phyloP scores from a whole-genome alignment of 35 echinoderm and acorn worm species.

The Heliocidaris erythrogramma region DNA sequence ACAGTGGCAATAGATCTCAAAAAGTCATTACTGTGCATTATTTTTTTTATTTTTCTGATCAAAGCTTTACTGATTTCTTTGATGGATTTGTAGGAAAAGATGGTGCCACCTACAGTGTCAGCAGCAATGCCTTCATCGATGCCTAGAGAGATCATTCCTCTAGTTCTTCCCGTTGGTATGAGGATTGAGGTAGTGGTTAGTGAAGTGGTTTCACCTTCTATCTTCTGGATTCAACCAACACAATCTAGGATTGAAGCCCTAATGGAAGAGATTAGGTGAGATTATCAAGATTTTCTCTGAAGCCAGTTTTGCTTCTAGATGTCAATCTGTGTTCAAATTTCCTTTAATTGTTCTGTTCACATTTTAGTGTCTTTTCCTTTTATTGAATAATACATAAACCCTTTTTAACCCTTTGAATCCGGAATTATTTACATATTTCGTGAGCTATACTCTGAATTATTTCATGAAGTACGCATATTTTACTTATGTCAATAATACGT shows the following conservation, averaged over 20 bases:
- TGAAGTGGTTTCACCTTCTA: constrained; percentile 55
- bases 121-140: neutral
- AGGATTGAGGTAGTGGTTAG: constrained; percentile 64
- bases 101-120: neutral
- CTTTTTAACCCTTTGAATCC: too few species aligned
- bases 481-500: too few species aligned
- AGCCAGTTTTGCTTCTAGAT: neutral
- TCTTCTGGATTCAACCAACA: constrained; percentile 71
- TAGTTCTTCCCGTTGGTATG: neutral
- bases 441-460: too few species aligned
- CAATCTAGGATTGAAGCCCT: constrained; percentile 51
- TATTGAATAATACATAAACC: too few species aligned
- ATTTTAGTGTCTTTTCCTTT: too few species aligned
- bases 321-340: neutral
- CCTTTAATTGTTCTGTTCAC: neutral
- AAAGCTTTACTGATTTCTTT: neutral
- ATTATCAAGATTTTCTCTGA: neutral
- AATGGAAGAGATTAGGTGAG: constrained; percentile 61
- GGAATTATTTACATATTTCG: too few species aligned
- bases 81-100: neutral
- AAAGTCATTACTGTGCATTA: neutral
- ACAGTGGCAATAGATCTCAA: too few species aligned
- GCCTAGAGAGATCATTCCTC: neutral
- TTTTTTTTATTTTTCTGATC: neutral
- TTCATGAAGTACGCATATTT: too few species aligned